Percentiles rank a stretch among this genome's conserved stretches.
Evolutionary conservation across 92 coral and sea anemone genomes (phyloP).

Genomic region (Metridium senile): DNA sequence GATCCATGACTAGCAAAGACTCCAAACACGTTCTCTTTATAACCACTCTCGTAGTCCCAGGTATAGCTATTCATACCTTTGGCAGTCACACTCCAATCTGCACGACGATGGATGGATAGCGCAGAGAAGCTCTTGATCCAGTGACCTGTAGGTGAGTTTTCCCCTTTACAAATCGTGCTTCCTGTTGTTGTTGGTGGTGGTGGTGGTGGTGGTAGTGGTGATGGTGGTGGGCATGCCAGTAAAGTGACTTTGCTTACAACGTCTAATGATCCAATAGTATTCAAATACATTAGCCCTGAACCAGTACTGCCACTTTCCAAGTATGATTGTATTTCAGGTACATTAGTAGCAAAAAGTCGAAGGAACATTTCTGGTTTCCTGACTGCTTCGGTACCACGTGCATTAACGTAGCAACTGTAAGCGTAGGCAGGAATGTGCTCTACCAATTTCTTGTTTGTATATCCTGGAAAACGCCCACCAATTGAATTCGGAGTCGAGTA

Average conservation of each 20-base stretch:
- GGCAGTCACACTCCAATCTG: conserved; percentile 47
- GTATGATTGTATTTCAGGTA: conserved; percentile 4
- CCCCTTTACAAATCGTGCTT: too few relatives aligned
- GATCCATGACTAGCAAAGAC: conserved; percentile 65
- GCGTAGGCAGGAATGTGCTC: conserved; percentile 61
- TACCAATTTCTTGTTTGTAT: conserved; percentile 22
- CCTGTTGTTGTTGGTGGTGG: conserved; percentile 5
- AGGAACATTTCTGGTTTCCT: conserved; percentile 40
- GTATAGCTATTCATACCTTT: not conserved
- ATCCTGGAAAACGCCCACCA: conserved; percentile 67
- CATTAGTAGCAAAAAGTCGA: conserved; percentile 28
- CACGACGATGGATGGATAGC: conserved; percentile 69
- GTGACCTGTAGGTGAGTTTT: conserved; percentile 71
- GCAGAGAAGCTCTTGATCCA: conserved; percentile 84
- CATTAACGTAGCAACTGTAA: conserved; percentile 29
- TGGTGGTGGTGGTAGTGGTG: not conserved
- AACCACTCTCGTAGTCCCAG: conserved; percentile 43
- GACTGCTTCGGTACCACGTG: not conserved
- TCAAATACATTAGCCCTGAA: conserved; percentile 34
- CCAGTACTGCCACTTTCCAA: conserved; percentile 16
- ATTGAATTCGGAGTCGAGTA: conserved; percentile 67
- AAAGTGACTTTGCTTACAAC: conserved; percentile 24
- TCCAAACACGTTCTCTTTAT: conserved; percentile 42
- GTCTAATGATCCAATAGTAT: conserved; percentile 53
- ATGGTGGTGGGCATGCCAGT: not conserved